Evolutionary conservation across 2,888 invertebrate species (phyloP).

Genomic region (Drosophila hawaiiensis): DNA sequence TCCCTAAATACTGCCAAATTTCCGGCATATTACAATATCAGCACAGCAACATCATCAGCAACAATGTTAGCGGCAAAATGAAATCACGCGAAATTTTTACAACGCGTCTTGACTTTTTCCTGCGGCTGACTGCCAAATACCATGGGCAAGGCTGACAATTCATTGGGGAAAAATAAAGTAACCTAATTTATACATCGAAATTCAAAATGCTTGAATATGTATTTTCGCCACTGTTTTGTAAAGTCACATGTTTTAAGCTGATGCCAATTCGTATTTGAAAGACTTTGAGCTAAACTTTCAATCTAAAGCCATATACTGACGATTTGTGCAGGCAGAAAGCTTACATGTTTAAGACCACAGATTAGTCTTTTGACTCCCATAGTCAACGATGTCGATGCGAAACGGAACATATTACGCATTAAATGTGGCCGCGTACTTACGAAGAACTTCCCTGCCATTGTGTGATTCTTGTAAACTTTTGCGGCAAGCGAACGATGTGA

Average conservation of each 20-base stretch:
- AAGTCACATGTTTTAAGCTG: background rate
- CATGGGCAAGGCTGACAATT: slow-evolving; percentile 32
- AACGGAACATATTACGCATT: slow-evolving; percentile 79
- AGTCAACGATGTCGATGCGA: slow-evolving; percentile 51
- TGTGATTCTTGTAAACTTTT: slow-evolving; percentile 72
- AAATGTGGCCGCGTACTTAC: slow-evolving; percentile 75
- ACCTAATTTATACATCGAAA: background rate
- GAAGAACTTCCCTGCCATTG: slow-evolving; percentile 56
- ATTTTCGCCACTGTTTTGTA: background rate
- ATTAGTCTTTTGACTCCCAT: slow-evolving; percentile 43
- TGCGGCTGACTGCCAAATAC: slow-evolving; percentile 34
- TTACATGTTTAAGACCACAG: background rate
- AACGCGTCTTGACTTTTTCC: slow-evolving; percentile 60
- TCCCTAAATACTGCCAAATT: slow-evolving; percentile 82
- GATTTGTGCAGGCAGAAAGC: background rate
- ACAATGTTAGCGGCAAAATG: slow-evolving; percentile 63
- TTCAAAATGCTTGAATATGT: background rate
- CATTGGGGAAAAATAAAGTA: background rate
- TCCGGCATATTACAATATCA: slow-evolving; percentile 78
- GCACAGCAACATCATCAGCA: slow-evolving; percentile 49
- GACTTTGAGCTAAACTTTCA: background rate
- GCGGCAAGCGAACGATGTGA: slow-evolving; percentile 50
- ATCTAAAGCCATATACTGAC: background rate
- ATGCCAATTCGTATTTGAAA: background rate
- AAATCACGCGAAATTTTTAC: slow-evolving; percentile 79